Conservation (phyloP, 1,140 invertebrate genomes). For the Penaeus chinensis region DNA sequence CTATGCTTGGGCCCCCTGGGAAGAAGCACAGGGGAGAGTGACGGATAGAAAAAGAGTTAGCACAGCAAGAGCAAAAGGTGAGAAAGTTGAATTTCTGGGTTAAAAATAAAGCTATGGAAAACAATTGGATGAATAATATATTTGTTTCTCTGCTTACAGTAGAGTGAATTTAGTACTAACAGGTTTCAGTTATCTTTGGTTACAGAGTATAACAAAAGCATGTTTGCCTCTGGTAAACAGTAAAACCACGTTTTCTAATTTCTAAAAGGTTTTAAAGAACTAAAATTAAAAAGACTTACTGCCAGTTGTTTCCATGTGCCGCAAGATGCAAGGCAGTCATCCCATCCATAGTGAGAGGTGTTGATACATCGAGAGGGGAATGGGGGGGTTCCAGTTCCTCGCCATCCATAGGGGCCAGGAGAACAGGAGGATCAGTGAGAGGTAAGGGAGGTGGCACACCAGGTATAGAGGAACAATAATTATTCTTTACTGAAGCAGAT, state of each 20-base stretch:
- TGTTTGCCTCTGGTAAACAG: not conserved
- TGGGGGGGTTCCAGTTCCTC: conserved; percentile 56
- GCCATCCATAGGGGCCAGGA: conserved; percentile 43
- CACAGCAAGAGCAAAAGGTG: not conserved
- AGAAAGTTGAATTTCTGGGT: conserved; percentile 1
- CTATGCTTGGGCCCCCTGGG: conserved; percentile 34
- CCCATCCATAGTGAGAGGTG: conserved; percentile 58
- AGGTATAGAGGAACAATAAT: conserved; percentile 36
- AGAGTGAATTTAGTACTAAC: no score
- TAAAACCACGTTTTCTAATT: not conserved
- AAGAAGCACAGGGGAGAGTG: conserved; percentile 20
- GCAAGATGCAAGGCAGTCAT: conserved; percentile 60
- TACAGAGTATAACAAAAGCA: no score
- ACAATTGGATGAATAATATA: not conserved
- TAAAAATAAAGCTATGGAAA: not conserved
- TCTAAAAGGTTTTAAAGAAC: not conserved
- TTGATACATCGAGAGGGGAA: conserved; percentile 56
- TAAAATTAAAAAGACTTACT: conserved; percentile 43
- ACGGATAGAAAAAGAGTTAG: conserved; percentile 10
- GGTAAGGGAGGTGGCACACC: conserved; percentile 45
- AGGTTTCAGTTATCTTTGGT: no score
- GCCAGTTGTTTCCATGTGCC: conserved; percentile 61
- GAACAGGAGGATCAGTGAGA: conserved; percentile 34
- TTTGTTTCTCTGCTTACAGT: no score
- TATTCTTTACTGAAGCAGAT: conserved; percentile 16